Conservation (phyloP, 64 coral and sea anemone genomes). For the Catalaphyllia jardinei region DNA sequence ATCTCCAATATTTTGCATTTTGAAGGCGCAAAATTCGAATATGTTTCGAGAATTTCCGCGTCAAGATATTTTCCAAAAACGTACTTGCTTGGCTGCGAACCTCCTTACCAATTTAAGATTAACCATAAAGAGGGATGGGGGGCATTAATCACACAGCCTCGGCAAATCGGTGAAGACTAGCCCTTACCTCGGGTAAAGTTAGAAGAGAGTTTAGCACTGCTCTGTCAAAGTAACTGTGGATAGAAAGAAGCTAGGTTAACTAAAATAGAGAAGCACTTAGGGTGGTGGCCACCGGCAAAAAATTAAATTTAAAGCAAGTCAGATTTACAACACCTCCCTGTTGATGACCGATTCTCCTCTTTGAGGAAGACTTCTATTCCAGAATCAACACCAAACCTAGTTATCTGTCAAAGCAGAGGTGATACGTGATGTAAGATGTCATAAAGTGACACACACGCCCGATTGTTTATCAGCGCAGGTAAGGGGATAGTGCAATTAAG, state of each 20-base stretch:
- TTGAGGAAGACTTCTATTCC: background rate
- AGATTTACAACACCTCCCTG: constrained; percentile 1
- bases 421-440: no score
- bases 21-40: no score
- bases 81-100: no score
- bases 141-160: no score
- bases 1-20: no score
- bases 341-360: constrained; percentile 19
- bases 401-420: background rate
- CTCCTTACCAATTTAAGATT: background rate
- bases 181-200: constrained; percentile 19
- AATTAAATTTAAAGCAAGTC: background rate
- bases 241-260: background rate
- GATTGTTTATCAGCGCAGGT: no score
- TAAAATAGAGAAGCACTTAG: background rate
- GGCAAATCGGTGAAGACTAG: no score
- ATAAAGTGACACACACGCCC: no score
- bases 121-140: no score
- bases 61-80: no score
- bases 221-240: constrained; percentile 23
- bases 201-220: constrained; percentile 16
- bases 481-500: no score
- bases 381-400: background rate
- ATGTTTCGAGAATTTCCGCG: no score
- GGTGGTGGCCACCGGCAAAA: background rate